Conservation (phyloP, 2,113 vertebrate species). For the Raja brachyura region DNA sequence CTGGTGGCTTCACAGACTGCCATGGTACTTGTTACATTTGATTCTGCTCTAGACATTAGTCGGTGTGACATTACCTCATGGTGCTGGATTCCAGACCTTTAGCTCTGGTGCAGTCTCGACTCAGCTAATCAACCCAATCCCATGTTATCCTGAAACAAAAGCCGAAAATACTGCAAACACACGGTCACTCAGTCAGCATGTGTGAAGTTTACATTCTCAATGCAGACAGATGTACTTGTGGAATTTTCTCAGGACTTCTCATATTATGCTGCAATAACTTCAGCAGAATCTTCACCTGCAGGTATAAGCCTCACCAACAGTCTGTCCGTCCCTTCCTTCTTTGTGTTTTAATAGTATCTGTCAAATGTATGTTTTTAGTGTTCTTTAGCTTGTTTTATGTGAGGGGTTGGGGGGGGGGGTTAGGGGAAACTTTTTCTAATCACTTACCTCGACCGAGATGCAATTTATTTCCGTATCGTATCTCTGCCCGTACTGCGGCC, state of each 20-base stretch:
- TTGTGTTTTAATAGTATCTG: too few species aligned
- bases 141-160: neutral
- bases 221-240: neutral
- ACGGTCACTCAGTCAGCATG: neutral
- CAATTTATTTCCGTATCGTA: too few species aligned
- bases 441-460: too few species aligned
- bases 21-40: neutral
- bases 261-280: neutral
- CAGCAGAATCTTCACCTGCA: neutral
- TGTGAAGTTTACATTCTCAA: neutral
- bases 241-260: neutral
- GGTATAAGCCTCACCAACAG: neutral
- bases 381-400: too few species aligned
- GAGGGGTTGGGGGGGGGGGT: too few species aligned
- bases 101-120: neutral
- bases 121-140: neutral
- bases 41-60: neutral
- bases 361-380: too few species aligned
- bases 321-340: too few species aligned
- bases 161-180: neutral
- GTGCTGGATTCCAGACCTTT: neutral
- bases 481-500: too few species aligned
- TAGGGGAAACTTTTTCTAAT: too few species aligned
- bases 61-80: neutral
- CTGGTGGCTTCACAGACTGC: neutral